Conservation (phyloP, 2,888 invertebrate species). For the Amiota communis region DNA sequence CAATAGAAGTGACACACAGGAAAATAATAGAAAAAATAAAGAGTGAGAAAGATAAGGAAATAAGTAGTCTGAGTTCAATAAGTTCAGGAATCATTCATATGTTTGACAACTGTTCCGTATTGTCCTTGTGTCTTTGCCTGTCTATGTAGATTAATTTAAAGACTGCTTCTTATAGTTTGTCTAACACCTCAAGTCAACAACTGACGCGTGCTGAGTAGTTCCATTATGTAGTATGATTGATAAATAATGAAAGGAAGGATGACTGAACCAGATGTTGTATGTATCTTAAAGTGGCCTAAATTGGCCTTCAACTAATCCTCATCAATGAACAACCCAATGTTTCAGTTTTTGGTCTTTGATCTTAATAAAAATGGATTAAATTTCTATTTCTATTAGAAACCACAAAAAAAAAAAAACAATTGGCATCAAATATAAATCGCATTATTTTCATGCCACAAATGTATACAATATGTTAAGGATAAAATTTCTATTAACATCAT, state of each 20-base stretch:
- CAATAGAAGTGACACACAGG: not conserved
- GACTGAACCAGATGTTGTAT: too few species aligned
- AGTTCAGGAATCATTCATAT: not conserved
- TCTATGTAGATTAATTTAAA: not conserved
- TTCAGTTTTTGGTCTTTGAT: too few species aligned
- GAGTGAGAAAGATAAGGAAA: too few species aligned
- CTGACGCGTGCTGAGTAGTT: constrained; percentile 12
- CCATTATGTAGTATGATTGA: too few species aligned
- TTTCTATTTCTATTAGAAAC: not conserved
- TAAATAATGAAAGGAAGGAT: too few species aligned
- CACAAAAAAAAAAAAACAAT: not conserved
- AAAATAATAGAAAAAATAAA: not conserved
- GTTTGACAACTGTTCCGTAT: not conserved
- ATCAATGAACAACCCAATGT: too few species aligned
- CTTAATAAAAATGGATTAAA: too few species aligned
- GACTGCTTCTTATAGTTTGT: not conserved
- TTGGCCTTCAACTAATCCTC: too few species aligned
- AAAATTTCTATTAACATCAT: not conserved
- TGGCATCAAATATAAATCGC: constrained; percentile 1
- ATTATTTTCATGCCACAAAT: constrained; percentile 10
- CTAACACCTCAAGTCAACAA: constrained; percentile 1
- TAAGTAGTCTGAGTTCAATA: not conserved
- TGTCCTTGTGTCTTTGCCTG: not conserved
- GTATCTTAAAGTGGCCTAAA: too few species aligned
- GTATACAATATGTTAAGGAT: not conserved